Evolutionary conservation across 2,113 vertebrate species (phyloP).

Genomic region (Oxyura jamaicensis): DNA sequence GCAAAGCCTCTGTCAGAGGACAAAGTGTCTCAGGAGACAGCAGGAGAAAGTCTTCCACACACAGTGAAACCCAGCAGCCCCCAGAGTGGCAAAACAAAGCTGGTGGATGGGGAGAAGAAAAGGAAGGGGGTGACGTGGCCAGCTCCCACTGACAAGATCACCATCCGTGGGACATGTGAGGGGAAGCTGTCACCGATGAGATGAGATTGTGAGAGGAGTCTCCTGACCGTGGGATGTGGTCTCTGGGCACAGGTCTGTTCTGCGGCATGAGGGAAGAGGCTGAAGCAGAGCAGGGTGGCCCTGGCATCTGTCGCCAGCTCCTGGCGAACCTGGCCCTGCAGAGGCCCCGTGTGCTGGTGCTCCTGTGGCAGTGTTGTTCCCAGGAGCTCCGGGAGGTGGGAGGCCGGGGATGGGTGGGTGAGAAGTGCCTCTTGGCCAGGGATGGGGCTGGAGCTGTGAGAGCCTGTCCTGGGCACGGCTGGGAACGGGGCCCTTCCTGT

Average conservation of each 20-base stretch:
- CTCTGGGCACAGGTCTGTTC: background rate
- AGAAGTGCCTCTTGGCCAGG: background rate
- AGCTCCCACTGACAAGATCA: background rate
- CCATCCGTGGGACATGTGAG: background rate
- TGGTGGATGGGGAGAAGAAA: background rate
- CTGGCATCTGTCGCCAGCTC: fast-evolving
- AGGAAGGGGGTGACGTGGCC: background rate
- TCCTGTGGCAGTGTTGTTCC: background rate
- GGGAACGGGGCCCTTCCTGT: background rate
- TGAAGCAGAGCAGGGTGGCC: background rate
- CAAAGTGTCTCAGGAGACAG: too few species aligned
- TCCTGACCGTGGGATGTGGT: fast-evolving
- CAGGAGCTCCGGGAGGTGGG: background rate
- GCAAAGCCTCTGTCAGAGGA: too few species aligned
- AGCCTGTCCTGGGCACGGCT: background rate
- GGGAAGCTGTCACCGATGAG: background rate
- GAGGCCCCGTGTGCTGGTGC: background rate
- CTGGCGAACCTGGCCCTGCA: fast-evolving
- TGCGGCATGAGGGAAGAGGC: background rate
- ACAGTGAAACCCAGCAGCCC: too few species aligned
- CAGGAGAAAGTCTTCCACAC: too few species aligned
- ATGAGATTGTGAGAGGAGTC: background rate
- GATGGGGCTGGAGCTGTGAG: background rate
- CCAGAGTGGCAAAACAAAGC: background rate
- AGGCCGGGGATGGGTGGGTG: background rate